These are phyloP conservation scores for Drosophila nigromelanica DNA, from an alignment of 1,140 invertebrate genomes.

Conservation along the genomic window DNA sequence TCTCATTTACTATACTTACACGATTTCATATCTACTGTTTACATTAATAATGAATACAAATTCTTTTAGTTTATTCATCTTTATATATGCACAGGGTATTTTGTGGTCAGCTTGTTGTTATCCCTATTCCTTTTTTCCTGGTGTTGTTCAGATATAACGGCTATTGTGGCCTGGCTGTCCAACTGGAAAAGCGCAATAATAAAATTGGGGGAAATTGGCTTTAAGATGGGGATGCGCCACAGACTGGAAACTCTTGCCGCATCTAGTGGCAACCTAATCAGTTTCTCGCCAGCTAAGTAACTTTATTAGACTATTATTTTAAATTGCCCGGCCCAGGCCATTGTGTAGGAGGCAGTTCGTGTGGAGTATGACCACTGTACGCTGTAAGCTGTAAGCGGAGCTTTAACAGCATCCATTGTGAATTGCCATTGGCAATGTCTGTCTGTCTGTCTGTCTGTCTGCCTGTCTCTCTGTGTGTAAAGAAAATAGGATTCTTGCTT, in stretches of 20 bases:
- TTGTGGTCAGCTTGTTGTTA: not conserved
- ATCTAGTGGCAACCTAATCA: slow-evolving; percentile 60
- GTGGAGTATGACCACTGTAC: slow-evolving; percentile 7
- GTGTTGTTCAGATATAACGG: slow-evolving; percentile 20
- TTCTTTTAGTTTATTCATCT: no score
- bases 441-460: not conserved
- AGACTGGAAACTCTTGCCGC: slow-evolving; percentile 28
- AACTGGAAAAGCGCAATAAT: slow-evolving; percentile 77
- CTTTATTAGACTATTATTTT: slow-evolving; percentile 81
- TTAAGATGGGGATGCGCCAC: slow-evolving; percentile 61
- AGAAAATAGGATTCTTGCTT: slow-evolving; percentile 33
- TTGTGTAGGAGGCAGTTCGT: slow-evolving; percentile 2
- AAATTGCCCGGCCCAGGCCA: slow-evolving; percentile 53
- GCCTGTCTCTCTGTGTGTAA: not conserved
- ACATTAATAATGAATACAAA: no score
- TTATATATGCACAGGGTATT: slow-evolving; percentile 5
- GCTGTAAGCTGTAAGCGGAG: slow-evolving; percentile 13
- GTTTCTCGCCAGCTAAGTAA: slow-evolving; percentile 75
- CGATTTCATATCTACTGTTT: no score
- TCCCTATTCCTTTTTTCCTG: slow-evolving; percentile 35
- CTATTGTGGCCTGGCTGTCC: slow-evolving; percentile 39
- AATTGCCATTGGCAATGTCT: slow-evolving; percentile 34
- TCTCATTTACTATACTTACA: not conserved
- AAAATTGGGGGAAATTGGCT: slow-evolving; percentile 77
- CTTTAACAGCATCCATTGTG: slow-evolving; percentile 17